Base-by-base conservation (phyloP, 2,888 invertebrate species). In the Andrena praecox region DNA sequence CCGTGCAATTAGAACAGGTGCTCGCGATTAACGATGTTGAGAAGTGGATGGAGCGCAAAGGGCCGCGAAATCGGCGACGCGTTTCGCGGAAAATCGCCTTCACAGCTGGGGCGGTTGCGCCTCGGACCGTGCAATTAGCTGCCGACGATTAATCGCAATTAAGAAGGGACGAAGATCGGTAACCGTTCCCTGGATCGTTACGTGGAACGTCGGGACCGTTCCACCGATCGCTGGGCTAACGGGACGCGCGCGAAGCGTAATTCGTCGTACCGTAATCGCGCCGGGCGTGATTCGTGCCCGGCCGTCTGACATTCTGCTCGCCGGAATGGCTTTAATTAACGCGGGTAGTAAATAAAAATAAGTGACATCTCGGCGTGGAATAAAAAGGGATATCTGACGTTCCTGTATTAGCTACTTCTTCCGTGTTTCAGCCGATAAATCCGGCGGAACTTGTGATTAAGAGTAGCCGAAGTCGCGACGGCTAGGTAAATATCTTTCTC, bases 1-100 rank as follows among this genome's bases (percentile, higher is more conserved):
- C 54, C 20, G 31, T 5, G 74, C 63, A 81, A 81, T 77, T 75
- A 62, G 71, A 72, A 75, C 84, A 84, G 77, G 74, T 77, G 80
- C 71, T 20, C 33, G 80, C 77, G 74, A 80, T 83, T 83, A 80
- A 24, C 68, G 56, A 52, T 62, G 48, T n/a, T 10, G 62, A 64
- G 54, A 66, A 71, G 50, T 6, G 16, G 42, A 20, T 29, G 33
- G 8, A 33, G 64, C 31, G 42, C 16, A 48, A 50, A 42, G 24
- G 48, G 54, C 20, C 24, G 66, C 54, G 56, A 56, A 63, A 72
- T 10, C 42, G 48, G 42, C 54, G 71, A 20, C 62, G 50, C 27
- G 52, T 35, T 71, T 72, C 71, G 50, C 68, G 72, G 78, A 77
- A 80, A 68, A 77, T 62, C 56, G 16, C n/a, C 35, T 35, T 59